phyloP scores from a whole-genome alignment of 1,140 invertebrate species.

The Artemia franciscana region DNA sequence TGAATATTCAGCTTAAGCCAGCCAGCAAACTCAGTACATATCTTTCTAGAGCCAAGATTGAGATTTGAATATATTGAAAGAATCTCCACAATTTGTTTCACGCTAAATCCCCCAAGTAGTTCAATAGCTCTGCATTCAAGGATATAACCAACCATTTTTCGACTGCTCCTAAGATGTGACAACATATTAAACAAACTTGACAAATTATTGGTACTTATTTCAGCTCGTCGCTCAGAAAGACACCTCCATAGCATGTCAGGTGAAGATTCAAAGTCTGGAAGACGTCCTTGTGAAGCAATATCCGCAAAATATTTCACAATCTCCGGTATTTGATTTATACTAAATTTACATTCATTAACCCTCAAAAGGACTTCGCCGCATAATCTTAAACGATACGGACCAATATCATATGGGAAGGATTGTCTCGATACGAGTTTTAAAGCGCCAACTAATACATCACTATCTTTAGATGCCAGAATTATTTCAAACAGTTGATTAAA shows the following conservation, averaged over 20 bases:
- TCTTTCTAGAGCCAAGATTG: background rate
- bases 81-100: constrained; percentile 29
- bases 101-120: constrained; percentile 30
- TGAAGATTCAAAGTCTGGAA: constrained; percentile 8
- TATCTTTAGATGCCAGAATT: constrained; percentile 20
- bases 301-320: constrained; percentile 20
- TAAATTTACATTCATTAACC: constrained; percentile 31
- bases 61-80: constrained; percentile 18
- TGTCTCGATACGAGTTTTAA: constrained; percentile 22
- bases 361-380: constrained; percentile 33
- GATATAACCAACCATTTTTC: constrained; percentile 31
- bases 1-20: background rate
- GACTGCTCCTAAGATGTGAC: constrained; percentile 31
- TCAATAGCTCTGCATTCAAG: constrained; percentile 32
- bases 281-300: background rate
- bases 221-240: constrained; percentile 28
- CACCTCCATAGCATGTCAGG: constrained; percentile 44
- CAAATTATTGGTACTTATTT: constrained; percentile 33
- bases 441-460: constrained; percentile 22
- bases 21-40: background rate
- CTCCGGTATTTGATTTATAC: constrained; percentile 33
- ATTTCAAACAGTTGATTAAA: constrained; percentile 24
- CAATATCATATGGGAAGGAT: constrained; percentile 21
- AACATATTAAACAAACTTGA: constrained; percentile 30
- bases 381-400: constrained; percentile 27